Evolutionary conservation across 2,113 vertebrate species (phyloP).

Genomic region (Phaethon lepturus): DNA sequence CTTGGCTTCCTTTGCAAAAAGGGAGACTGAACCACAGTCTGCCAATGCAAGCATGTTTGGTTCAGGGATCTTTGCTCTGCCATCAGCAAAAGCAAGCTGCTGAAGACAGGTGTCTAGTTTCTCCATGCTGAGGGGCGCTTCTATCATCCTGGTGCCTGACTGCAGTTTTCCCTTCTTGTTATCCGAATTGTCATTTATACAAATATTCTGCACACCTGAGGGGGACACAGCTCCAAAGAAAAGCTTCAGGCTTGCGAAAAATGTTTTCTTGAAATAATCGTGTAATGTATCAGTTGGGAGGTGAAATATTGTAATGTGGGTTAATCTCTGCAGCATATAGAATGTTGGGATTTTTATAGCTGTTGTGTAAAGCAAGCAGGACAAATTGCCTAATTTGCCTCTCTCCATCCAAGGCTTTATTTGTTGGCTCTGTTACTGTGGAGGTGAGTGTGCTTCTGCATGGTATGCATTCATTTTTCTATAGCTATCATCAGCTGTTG

Average conservation of each 20-base stretch:
- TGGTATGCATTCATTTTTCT: rapidly evolving
- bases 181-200: background rate
- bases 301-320: background rate
- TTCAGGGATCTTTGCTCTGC: background rate
- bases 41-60: background rate
- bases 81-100: background rate
- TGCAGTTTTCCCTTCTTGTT: background rate
- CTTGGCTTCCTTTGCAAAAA: background rate
- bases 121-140: background rate
- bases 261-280: background rate
- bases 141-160: background rate
- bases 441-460: background rate
- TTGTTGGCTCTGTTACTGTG: background rate
- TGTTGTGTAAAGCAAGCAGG: background rate
- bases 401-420: background rate
- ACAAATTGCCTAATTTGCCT: background rate
- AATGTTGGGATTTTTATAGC: background rate
- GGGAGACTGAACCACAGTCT: background rate
- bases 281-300: background rate
- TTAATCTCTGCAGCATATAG: background rate
- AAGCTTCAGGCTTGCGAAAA: background rate
- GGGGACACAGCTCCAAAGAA: background rate
- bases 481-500: background rate
- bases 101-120: background rate
- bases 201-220: background rate